phyloP scores from a whole-genome alignment of 2,888 invertebrate genomes.

The Eupithecia dodoneata region DNA sequence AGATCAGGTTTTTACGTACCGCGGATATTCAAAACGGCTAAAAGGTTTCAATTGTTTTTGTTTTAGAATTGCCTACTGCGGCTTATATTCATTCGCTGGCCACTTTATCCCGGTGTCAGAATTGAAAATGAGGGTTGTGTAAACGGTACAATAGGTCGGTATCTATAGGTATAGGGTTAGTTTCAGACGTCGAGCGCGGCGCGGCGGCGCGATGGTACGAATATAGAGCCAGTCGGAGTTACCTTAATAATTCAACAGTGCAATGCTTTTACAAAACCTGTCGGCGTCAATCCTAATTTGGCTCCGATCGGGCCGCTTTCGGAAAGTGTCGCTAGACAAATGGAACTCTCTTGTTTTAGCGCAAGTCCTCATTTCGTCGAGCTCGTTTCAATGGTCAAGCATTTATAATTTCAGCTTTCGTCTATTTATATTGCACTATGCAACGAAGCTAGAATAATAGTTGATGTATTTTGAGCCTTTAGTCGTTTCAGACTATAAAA shows the following conservation, averaged over 20 bases:
- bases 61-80: constrained; percentile 59
- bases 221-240: constrained; percentile 78
- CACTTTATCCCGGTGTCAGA: constrained; percentile 79
- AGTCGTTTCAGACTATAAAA: background rate
- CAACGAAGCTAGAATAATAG: background rate
- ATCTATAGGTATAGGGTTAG: constrained; percentile 52
- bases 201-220: constrained; percentile 58
- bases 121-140: constrained; percentile 78
- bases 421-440: background rate
- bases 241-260: constrained; percentile 84
- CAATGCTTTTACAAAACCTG: constrained; percentile 85
- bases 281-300: constrained; percentile 83
- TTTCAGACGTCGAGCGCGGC: constrained; percentile 62
- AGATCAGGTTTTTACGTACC: constrained; percentile 41
- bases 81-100: constrained; percentile 69
- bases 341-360: constrained; percentile 77
- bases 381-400: constrained; percentile 35
- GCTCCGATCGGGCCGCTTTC: constrained; percentile 78
- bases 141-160: constrained; percentile 65
- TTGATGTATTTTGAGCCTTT: background rate
- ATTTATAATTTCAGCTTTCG: constrained; percentile 13
- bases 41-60: constrained; percentile 57
- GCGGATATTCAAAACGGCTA: constrained; percentile 48
- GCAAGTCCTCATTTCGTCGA: constrained; percentile 52
- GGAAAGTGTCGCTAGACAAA: constrained; percentile 80